Evolutionary conservation across 92 coral and sea anemone genomes (phyloP).

Genomic region (Palythoa grandis): DNA sequence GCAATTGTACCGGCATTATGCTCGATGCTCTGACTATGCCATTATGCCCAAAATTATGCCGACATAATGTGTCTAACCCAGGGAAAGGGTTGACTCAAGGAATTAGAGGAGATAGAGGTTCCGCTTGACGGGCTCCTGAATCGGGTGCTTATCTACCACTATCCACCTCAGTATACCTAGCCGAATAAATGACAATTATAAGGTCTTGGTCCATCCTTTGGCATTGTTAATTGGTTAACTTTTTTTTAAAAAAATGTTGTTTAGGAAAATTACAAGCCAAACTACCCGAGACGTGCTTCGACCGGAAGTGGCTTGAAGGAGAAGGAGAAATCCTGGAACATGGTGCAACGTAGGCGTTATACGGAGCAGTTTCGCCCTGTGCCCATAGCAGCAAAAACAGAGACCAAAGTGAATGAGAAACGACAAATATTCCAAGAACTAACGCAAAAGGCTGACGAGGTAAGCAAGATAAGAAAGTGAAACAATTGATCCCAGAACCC

Average conservation of each 20-base stretch:
- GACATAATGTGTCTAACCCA: too few relatives aligned
- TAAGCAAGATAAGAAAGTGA: not conserved
- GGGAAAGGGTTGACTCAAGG: too few relatives aligned
- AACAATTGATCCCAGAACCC: too few relatives aligned
- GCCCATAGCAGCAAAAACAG: slow-evolving; percentile 47
- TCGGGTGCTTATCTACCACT: too few relatives aligned
- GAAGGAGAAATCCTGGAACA: slow-evolving; percentile 33
- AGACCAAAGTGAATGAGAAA: slow-evolving; percentile 55
- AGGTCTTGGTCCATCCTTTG: not conserved
- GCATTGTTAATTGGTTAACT: not conserved
- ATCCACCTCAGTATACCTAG: too few relatives aligned
- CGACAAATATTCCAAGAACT: slow-evolving; percentile 57
- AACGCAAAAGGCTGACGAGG: slow-evolving; percentile 60
- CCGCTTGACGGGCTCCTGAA: too few relatives aligned
- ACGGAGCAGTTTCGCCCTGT: slow-evolving; percentile 40
- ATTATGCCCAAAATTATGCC: too few relatives aligned
- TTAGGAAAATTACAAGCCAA: not conserved
- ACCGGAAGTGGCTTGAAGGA: slow-evolving; percentile 36
- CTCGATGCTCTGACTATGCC: too few relatives aligned
- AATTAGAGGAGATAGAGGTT: too few relatives aligned
- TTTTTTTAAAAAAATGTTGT: not conserved
- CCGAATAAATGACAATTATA: too few relatives aligned
- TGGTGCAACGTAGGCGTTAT: slow-evolving; percentile 22
- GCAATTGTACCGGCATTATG: too few relatives aligned
- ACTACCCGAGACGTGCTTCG: slow-evolving; percentile 28